Evolutionary conservation across 2,797 vertebrate species (phyloP), one percentile per base, ranked within the genome.

Genomic region (Sebastes cheni): DNA sequence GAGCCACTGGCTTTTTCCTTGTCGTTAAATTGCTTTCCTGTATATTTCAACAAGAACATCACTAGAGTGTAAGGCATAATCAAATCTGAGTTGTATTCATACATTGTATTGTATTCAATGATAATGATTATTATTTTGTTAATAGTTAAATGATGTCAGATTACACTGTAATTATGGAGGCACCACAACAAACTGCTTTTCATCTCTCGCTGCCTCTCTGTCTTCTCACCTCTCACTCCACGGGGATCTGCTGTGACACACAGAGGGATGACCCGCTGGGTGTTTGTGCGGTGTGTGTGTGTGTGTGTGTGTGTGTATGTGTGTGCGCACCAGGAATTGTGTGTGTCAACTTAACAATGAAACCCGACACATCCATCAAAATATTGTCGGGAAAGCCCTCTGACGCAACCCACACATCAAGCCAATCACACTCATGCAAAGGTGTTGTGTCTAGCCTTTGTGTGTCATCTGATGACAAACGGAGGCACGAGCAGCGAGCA

Each of bases 321-420:
- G 60, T 46, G 50, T 50, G 29, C 18, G 9, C 23, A 61, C 4
- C 39, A 39, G 36, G 36, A 27, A 22, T 20, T 76, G 61, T 78
- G 36, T 69, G 67, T 75, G 71, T 82, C 85, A 87, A 83, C 73
- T 79, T 78, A 80, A 87, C 64, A 80, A 79, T 80, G 78, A 89
- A 90, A 90, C 83, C 73, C 0, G 42, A 90, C 76, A 88, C 81
- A 82, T 86, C 77, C 67, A 77, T 83, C 78, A 70, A 86, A 85
- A 85, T 88, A 86, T 72, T 90, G 78, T 77, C 22, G 5, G 88
- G 79, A 90, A 91, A 88, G 69, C 66, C 81, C 77, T 78, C 16
- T 79, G 83, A 83, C 60, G 30, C 62, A 80, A 70, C 32, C 30
- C 20, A 39, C 74, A 62, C 72, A 11, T 81, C 60, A 72, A 66